Evolutionary conservation across 1,140 invertebrate species (phyloP).

Genomic region (Heterodera carotae): DNA sequence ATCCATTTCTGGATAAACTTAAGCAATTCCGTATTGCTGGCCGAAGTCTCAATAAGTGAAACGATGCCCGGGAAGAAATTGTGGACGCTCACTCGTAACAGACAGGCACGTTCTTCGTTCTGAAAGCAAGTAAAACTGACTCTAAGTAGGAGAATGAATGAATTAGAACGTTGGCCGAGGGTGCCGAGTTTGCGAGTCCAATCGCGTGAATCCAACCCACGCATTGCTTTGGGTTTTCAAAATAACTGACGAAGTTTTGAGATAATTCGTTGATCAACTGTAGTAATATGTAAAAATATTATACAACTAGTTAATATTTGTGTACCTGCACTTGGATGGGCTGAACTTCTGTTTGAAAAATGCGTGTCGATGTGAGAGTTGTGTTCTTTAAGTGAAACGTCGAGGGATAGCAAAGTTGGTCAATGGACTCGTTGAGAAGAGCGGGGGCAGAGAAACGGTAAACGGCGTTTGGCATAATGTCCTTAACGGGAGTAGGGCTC

Average conservation of each 20-base stretch:
- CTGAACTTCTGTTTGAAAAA: conserved; percentile 32
- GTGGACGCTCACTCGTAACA: conserved; percentile 37
- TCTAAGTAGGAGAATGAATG: conserved; percentile 2
- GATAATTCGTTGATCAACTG: conserved; percentile 37
- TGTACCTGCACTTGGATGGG: conserved; percentile 39
- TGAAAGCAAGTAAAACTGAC: conserved; percentile 14
- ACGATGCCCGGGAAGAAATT: conserved; percentile 40
- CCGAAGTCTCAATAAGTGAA: conserved; percentile 20
- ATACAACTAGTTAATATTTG: background rate
- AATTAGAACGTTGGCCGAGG: conserved; percentile 35
- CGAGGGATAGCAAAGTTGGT: conserved; percentile 40
- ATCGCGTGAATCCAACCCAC: conserved; percentile 36
- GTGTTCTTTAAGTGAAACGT: conserved; percentile 31
- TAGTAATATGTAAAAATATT: too few relatives aligned
- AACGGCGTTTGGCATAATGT: conserved; percentile 20
- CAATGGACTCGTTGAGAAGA: conserved; percentile 42
- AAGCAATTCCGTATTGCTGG: conserved; percentile 8
- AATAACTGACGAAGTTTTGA: conserved; percentile 37
- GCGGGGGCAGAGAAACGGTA: conserved; percentile 36
- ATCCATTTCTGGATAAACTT: conserved; percentile 45
- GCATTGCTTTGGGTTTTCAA: conserved; percentile 22
- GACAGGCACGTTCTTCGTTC: conserved; percentile 41
- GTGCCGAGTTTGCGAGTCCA: conserved; percentile 39
- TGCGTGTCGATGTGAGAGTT: background rate
- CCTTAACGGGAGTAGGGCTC: conserved; percentile 19